These are phyloP conservation scores for Subanguina moxae DNA, from an alignment of 1,140 invertebrate species.

Conservation along the genomic window DNA sequence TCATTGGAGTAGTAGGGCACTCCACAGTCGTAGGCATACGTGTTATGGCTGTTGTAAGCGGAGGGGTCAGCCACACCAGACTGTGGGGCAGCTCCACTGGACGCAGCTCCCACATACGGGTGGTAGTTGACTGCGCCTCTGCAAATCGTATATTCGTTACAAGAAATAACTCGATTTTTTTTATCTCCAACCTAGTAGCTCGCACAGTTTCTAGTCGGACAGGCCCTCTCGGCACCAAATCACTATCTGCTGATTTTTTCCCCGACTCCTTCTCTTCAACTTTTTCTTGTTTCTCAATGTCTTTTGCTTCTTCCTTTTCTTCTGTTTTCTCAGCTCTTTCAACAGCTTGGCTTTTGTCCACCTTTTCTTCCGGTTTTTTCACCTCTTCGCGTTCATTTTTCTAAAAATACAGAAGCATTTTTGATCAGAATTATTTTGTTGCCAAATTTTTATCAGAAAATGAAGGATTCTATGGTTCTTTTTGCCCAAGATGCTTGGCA, in stretches of 20 bases:
- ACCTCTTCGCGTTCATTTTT: no score
- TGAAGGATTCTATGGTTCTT: neutral
- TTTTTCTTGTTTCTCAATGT: conserved; percentile 16
- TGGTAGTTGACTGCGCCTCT: conserved; percentile 13
- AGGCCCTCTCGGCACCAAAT: conserved; percentile 54
- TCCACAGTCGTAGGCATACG: conserved; percentile 37
- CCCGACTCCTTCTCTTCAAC: conserved; percentile 16
- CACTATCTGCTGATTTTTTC: conserved; percentile 10
- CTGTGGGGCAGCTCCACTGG: conserved; percentile 15
- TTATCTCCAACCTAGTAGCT: conserved; percentile 19
- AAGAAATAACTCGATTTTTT: conserved; percentile 15
- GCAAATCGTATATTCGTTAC: neutral
- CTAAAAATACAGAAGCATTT: neutral
- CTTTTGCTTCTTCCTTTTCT: conserved; percentile 24
- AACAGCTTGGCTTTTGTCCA: conserved; percentile 9
- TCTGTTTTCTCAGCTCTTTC: conserved; percentile 13
- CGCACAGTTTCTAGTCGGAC: conserved; percentile 24
- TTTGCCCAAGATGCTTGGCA: neutral
- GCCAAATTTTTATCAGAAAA: neutral
- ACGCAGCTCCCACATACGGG: conserved; percentile 21
- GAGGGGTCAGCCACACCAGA: conserved; percentile 31
- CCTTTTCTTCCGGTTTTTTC: conserved; percentile 15
- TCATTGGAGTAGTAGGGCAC: conserved; percentile 9
- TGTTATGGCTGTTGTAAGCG: conserved; percentile 14
- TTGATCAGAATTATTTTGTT: conserved; percentile 19